Evolutionary conservation across 2,797 vertebrate species (phyloP).

Genomic region (Gymnodraco acuticeps): DNA sequence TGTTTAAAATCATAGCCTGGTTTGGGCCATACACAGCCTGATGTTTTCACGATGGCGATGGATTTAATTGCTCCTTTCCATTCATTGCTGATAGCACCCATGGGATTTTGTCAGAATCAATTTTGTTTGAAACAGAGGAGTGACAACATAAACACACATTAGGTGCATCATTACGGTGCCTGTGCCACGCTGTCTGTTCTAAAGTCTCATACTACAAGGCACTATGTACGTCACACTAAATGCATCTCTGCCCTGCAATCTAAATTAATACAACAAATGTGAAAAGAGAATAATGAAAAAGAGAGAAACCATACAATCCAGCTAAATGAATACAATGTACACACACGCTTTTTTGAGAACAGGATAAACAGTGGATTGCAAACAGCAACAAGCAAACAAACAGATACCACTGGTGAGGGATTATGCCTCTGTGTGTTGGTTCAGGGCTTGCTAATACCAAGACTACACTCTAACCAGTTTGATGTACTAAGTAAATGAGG

Average conservation of each 20-base stretch:
- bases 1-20: slow-evolving; percentile 67
- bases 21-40: slow-evolving; percentile 55
- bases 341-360: slow-evolving; percentile 57
- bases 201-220: slow-evolving; percentile 47
- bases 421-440: slow-evolving; percentile 51
- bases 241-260: slow-evolving; percentile 41
- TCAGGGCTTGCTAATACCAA: slow-evolving; percentile 41
- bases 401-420: slow-evolving; percentile 45
- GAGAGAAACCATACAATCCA: background rate
- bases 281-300: slow-evolving; percentile 17
- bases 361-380: slow-evolving; percentile 46
- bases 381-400: slow-evolving; percentile 52
- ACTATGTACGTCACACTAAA: slow-evolving; percentile 46
- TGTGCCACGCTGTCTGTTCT: slow-evolving; percentile 59
- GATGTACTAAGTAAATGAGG: slow-evolving; percentile 47
- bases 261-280: slow-evolving; percentile 40
- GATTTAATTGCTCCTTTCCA: slow-evolving; percentile 76
- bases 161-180: slow-evolving; percentile 66
- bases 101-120: slow-evolving; percentile 73
- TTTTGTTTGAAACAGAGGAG: slow-evolving; percentile 69
- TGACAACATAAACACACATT: slow-evolving; percentile 70
- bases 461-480: slow-evolving; percentile 38
- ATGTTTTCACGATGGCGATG: slow-evolving; percentile 69
- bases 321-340: slow-evolving; percentile 29
- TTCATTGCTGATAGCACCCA: slow-evolving; percentile 71